Conservation (phyloP, 2,113 vertebrate genomes). For the Callopanchax toddi region DNA sequence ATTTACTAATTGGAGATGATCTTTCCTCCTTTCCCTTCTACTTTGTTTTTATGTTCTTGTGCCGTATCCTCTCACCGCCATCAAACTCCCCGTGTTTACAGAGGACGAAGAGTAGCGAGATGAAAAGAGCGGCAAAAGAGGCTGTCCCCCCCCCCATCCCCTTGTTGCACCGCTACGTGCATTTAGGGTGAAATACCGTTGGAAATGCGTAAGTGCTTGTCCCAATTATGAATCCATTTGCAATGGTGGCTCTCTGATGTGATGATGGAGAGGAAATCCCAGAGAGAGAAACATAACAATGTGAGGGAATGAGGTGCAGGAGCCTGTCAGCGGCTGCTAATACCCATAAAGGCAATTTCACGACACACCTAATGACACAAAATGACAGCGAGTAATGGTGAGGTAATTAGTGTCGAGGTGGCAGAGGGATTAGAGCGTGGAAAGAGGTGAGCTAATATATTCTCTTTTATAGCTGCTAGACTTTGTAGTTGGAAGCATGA, state of each 20-base stretch:
- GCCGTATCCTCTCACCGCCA: constrained; percentile 8
- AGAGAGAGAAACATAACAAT: constrained; percentile 52
- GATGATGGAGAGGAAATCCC: constrained; percentile 51
- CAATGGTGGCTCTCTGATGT: constrained; percentile 41
- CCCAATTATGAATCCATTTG: constrained; percentile 71
- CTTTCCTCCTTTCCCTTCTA: constrained; percentile 10
- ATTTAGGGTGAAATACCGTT: constrained; percentile 48
- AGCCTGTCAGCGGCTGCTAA: constrained; percentile 53
- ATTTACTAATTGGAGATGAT: constrained; percentile 43
- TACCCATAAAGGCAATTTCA: constrained; percentile 66
- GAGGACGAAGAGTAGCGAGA: constrained; percentile 21
- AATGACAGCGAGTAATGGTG: constrained; percentile 57
- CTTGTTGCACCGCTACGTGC: background rate
- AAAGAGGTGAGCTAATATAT: constrained; percentile 6
- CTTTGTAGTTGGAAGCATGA: constrained; percentile 1
- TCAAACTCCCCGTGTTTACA: constrained; percentile 31
- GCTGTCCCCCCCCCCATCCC: background rate
- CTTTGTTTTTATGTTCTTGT: background rate
- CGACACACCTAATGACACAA: constrained; percentile 60
- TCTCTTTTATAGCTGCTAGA: constrained; percentile 3
- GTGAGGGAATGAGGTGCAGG: constrained; percentile 18
- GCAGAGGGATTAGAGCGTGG: constrained; percentile 1
- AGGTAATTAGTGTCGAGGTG: constrained; percentile 32
- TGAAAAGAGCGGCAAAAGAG: constrained; percentile 22
- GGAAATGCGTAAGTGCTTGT: constrained; percentile 61